These are phyloP conservation scores for Drosophila funebris DNA, from an alignment of 1,140 invertebrate species.

Conservation along the genomic window DNA sequence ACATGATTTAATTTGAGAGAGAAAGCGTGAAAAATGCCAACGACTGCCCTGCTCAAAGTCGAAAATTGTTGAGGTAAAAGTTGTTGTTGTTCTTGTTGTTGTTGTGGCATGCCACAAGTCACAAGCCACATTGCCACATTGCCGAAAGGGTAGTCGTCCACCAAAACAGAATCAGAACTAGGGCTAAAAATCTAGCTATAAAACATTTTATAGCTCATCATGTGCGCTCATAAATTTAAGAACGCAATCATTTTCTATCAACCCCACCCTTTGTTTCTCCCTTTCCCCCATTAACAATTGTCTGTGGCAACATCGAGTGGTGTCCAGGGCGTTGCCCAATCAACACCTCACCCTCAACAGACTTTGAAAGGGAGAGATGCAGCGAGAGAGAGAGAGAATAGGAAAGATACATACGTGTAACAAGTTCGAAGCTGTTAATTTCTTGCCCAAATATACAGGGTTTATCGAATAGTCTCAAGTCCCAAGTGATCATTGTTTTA, in stretches of 20 bases:
- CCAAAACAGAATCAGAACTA: conserved; percentile 15
- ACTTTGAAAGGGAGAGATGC: background rate
- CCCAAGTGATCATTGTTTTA: conserved; percentile 34
- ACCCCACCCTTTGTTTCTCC: background rate
- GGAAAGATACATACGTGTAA: conserved; percentile 18
- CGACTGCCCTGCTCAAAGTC: conserved; percentile 37
- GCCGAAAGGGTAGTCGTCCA: conserved; percentile 47
- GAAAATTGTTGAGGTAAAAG: conserved; percentile 68
- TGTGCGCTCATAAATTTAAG: conserved; percentile 75
- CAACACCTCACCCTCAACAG: conserved; percentile 58
- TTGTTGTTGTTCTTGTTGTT: background rate
- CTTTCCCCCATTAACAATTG: background rate
- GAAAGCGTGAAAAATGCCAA: conserved; percentile 35
- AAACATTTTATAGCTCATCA: conserved; percentile 81
- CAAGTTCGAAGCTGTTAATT: conserved; percentile 73
- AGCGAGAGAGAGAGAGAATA: background rate
- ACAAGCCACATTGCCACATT: background rate
- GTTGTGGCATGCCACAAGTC: conserved; percentile 24
- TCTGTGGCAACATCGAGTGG: conserved; percentile 28
- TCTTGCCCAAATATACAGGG: conserved; percentile 60
- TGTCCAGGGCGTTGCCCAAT: conserved; percentile 76
- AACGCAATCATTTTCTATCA: conserved; percentile 61
- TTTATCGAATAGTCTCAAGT: conserved; percentile 14
- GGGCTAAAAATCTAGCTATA: conserved; percentile 38
- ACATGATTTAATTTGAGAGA: conserved; percentile 74